phyloP scores from a whole-genome alignment of 2,113 vertebrate species.

The Sebastes schlegelii region DNA sequence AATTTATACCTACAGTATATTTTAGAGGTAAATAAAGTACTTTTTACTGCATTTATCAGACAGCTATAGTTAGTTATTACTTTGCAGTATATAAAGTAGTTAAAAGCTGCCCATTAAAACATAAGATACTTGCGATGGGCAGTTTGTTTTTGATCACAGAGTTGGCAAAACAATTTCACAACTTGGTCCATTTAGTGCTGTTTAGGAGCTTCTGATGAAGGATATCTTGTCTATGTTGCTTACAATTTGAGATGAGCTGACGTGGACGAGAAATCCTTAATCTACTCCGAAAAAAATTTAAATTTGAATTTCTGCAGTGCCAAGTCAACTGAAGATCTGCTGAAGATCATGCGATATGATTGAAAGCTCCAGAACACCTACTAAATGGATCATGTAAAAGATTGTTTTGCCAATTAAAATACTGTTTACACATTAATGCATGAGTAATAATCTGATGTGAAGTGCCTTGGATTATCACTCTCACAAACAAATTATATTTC shows the following conservation, averaged over 20 bases:
- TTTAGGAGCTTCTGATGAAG: neutral
- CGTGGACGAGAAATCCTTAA: neutral
- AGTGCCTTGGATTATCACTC: neutral
- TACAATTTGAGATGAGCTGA: neutral
- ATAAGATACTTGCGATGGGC: no score
- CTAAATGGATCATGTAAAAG: neutral
- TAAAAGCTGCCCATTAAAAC: neutral
- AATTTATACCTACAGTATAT: neutral
- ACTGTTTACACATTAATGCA: neutral
- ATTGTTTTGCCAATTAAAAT: neutral
- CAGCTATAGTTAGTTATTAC: neutral
- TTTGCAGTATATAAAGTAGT: neutral
- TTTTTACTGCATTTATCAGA: neutral
- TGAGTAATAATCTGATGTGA: no score
- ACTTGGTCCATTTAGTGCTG: neutral
- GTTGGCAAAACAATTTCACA: no score
- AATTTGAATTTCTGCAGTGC: neutral
- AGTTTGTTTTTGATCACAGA: no score
- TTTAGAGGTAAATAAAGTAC: neutral
- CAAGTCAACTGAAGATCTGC: neutral
- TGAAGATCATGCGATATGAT: neutral
- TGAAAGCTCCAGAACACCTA: neutral
- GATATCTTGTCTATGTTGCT: neutral
- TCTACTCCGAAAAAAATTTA: neutral
- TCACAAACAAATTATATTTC: neutral